Percentiles rank a stretch among this genome's conserved stretches.
Conservation (phyloP, 2,797 vertebrate species). For the Schizopygopsis pylzovi region DNA sequence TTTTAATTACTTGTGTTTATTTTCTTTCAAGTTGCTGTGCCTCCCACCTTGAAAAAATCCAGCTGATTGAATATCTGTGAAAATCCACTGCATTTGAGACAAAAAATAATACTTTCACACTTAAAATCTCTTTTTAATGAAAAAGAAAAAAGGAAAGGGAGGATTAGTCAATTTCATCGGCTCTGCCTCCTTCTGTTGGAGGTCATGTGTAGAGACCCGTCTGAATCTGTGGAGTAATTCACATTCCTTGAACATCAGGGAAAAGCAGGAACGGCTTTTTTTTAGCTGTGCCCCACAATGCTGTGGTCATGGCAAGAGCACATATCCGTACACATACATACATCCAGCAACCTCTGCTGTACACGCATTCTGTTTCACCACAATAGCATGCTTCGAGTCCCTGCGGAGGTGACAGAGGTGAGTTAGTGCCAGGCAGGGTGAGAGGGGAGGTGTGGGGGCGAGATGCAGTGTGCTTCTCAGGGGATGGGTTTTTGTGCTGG, state of each 20-base stretch:
- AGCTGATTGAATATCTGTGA: constrained; percentile 44
- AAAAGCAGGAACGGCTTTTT: constrained; percentile 33
- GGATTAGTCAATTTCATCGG: constrained; percentile 77
- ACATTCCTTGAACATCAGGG: constrained; percentile 78
- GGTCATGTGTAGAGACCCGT: constrained; percentile 76
- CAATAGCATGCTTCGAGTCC: constrained; percentile 1
- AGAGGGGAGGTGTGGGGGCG: constrained; percentile 24
- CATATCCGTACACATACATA: neutral
- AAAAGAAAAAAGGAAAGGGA: constrained; percentile 68
- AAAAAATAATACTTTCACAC: constrained; percentile 76
- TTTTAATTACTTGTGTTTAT: constrained; percentile 30
- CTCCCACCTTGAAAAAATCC: constrained; percentile 43
- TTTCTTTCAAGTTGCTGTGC: constrained; percentile 18
- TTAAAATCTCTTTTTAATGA: constrained; percentile 88
- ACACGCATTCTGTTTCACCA: neutral
- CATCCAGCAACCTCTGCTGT: constrained; percentile 2
- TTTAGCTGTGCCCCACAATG: constrained; percentile 38
- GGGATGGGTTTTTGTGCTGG: constrained; percentile 56
- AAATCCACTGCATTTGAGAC: constrained; percentile 58
- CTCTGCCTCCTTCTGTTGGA: constrained; percentile 68
- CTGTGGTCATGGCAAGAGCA: constrained; percentile 12
- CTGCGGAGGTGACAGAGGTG: constrained; percentile 42
- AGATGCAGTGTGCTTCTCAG: constrained; percentile 36
- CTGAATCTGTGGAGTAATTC: constrained; percentile 76
- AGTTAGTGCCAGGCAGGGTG: constrained; percentile 47